Evolutionary conservation across 2,888 invertebrate species (phyloP).

Genomic region (Norana najaformis): DNA sequence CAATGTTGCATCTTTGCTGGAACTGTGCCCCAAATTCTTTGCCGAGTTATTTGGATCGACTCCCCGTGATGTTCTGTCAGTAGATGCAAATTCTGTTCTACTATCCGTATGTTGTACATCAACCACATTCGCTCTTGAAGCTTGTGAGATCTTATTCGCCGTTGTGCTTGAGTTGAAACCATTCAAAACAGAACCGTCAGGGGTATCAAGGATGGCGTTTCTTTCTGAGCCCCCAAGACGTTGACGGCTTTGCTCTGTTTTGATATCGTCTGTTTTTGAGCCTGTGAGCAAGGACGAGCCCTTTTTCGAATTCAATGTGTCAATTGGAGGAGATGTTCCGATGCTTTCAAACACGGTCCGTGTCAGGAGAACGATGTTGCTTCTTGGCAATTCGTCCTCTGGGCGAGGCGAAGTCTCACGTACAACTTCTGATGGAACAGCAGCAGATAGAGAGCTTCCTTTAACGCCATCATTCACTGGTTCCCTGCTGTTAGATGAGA

Average conservation of each 20-base stretch:
- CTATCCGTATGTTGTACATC: background rate
- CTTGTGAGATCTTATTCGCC: background rate
- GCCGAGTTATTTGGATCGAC: background rate
- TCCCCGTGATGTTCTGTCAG: background rate
- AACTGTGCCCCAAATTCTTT: background rate
- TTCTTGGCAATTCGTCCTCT: background rate
- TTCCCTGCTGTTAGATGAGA: background rate
- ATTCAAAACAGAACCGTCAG: background rate
- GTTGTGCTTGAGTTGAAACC: background rate
- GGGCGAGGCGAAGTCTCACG: background rate
- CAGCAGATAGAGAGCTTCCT: background rate
- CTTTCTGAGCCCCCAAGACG: background rate
- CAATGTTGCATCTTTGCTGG: background rate
- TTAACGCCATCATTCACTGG: background rate
- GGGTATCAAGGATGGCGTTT: background rate
- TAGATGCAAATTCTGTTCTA: background rate
- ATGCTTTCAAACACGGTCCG: conserved; percentile 21
- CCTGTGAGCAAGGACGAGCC: background rate
- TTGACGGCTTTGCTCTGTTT: background rate
- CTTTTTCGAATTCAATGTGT: background rate
- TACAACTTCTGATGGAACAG: background rate
- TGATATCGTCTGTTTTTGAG: background rate
- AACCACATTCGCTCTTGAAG: background rate
- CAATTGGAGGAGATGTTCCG: background rate
- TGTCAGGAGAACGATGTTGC: conserved; percentile 3